A percentile compares a stretch with the other conserved stretches of the same genome.
Evolutionary conservation across 2,797 vertebrate species (phyloP).

Genomic region (Sebastolobus alascanus): DNA sequence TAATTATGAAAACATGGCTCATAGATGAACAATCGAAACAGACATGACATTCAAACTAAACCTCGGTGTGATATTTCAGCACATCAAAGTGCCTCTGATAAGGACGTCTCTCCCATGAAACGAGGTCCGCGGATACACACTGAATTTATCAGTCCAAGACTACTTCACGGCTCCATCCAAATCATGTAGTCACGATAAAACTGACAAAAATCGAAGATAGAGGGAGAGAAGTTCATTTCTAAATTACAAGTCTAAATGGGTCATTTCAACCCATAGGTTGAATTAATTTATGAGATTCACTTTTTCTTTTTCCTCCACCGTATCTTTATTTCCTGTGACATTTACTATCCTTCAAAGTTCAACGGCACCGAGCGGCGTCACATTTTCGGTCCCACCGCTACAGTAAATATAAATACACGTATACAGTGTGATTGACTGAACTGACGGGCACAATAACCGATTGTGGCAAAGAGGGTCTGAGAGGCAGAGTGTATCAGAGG

Average conservation of each 20-base stretch:
- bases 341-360: constrained; percentile 69
- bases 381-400: constrained; percentile 23
- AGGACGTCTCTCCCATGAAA: constrained; percentile 75
- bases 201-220: constrained; percentile 79
- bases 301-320: constrained; percentile 45
- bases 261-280: constrained; percentile 84
- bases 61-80: constrained; percentile 64
- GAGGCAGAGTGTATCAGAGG: constrained; percentile 78
- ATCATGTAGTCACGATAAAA: constrained; percentile 79
- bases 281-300: constrained; percentile 80
- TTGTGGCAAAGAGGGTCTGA: constrained; percentile 70
- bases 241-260: constrained; percentile 84
- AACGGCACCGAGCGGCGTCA: constrained; percentile 19
- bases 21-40: constrained; percentile 64
- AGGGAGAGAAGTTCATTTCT: constrained; percentile 78
- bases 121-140: constrained; percentile 66
- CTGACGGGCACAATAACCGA: constrained; percentile 69
- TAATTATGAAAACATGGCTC: constrained; percentile 71
- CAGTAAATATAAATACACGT: constrained; percentile 46
- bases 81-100: constrained; percentile 83
- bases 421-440: constrained; percentile 69
- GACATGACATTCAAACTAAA: constrained; percentile 64
- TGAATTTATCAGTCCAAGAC: constrained; percentile 77
- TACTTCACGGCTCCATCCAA: constrained; percentile 75
- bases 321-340: constrained; percentile 78